phyloP scores from a whole-genome alignment of 2,797 vertebrate species.

The Xenopus petersii region DNA sequence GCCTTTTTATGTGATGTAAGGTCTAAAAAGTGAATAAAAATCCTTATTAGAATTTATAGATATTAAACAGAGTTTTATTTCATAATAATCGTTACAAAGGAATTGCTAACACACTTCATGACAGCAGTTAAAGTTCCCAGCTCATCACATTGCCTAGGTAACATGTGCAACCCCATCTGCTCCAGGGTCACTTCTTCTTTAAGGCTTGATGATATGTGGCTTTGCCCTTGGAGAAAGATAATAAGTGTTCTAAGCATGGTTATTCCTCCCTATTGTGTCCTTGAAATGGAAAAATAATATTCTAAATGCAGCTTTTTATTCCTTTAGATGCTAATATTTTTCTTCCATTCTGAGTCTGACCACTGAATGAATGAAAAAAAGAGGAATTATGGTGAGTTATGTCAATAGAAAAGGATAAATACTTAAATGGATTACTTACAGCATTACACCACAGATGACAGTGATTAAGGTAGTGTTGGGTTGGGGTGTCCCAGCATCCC shows the following conservation, averaged over 20 bases:
- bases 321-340: background rate
- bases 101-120: slow-evolving; percentile 44
- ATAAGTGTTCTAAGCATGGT: slow-evolving; percentile 40
- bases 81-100: slow-evolving; percentile 20
- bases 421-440: no score
- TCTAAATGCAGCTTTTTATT: slow-evolving; percentile 35
- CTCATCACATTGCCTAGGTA: slow-evolving; percentile 45
- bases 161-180: slow-evolving; percentile 45
- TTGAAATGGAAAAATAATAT: slow-evolving; percentile 33
- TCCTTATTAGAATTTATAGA: no score
- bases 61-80: background rate
- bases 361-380: no score
- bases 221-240: slow-evolving; percentile 47
- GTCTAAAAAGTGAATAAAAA: background rate
- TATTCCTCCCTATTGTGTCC: slow-evolving; percentile 37
- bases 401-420: no score
- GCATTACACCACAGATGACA: no score
- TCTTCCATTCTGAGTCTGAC: no score
- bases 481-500: no score
- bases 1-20: background rate
- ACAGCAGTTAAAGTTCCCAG: slow-evolving; percentile 44
- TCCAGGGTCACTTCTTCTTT: slow-evolving; percentile 43
- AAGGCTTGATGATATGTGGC: slow-evolving; percentile 40
- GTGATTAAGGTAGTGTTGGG: no score
- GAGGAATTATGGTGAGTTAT: no score